Percentiles rank a stretch among this genome's conserved stretches.
Evolutionary conservation across 2,113 vertebrate species (phyloP).

Genomic region (Camarhynchus parvulus): DNA sequence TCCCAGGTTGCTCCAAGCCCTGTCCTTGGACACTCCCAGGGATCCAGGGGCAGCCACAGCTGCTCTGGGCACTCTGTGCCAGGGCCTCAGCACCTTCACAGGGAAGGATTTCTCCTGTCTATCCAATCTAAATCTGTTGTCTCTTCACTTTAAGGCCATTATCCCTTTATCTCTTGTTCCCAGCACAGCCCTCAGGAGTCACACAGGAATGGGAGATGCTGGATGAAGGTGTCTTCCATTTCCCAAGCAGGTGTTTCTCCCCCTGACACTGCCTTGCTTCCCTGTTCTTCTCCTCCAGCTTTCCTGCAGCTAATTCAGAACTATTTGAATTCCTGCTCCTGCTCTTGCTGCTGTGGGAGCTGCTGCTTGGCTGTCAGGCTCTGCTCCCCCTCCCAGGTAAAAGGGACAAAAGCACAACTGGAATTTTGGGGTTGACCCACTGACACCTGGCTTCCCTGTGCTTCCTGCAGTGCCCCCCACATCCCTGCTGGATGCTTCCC

Average conservation of each 20-base stretch:
- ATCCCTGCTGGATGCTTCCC: neutral
- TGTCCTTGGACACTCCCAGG: fast-evolving
- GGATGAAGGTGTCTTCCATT: neutral
- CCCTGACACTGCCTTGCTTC: neutral
- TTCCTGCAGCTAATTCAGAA: neutral
- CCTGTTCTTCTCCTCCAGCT: neutral
- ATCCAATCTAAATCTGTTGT: neutral
- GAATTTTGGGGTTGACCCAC: neutral
- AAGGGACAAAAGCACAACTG: neutral
- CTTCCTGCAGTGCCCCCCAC: neutral
- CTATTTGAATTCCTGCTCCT: neutral
- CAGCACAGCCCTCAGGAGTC: neutral
- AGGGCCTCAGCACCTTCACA: fast-evolving
- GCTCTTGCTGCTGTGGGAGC: neutral
- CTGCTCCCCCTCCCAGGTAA: neutral
- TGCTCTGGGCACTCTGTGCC: neutral
- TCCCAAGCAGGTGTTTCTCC: fast-evolving
- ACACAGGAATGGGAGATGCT: fast-evolving
- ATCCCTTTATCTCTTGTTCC: neutral
- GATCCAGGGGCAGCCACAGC: neutral
- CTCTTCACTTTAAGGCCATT: neutral
- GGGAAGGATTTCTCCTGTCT: neutral
- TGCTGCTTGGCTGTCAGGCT: neutral
- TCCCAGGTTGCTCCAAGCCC: neutral
- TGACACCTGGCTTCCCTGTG: neutral